Conservation (phyloP, 2,888 invertebrate species). For the Orthosia gracilis region DNA sequence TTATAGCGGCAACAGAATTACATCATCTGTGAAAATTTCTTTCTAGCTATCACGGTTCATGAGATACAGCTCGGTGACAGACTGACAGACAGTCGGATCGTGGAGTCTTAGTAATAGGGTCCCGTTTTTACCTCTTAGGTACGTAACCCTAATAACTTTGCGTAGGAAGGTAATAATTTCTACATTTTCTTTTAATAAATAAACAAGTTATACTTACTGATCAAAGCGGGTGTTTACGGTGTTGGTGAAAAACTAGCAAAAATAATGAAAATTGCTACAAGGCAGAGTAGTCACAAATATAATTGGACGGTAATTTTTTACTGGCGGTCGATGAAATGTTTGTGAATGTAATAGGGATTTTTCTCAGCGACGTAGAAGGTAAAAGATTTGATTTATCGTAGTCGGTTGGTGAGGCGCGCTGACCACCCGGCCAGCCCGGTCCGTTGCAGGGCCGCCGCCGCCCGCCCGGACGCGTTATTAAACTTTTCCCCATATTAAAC, state of each 20-base stretch:
- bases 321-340: slow-evolving; percentile 80
- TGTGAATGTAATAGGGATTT: slow-evolving; percentile 89
- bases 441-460: slow-evolving; percentile 71
- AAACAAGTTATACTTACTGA: no score
- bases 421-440: slow-evolving; percentile 79
- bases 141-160: no score
- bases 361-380: slow-evolving; percentile 87
- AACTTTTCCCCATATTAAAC: slow-evolving; percentile 92
- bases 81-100: no score
- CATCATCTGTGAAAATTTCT: no score
- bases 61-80: no score
- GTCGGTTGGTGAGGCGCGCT: slow-evolving; percentile 83
- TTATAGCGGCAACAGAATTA: no score
- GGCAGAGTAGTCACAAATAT: slow-evolving; percentile 56
- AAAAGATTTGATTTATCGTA: slow-evolving; percentile 91
- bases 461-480: slow-evolving; percentile 90
- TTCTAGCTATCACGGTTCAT: no score
- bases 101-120: no score
- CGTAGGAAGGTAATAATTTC: no score
- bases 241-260: not conserved
- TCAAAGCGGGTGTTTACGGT: not conserved
- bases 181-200: no score
- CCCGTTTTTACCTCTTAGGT: no score
- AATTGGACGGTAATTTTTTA: slow-evolving; percentile 70
- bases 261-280: slow-evolving; percentile 26